phyloP scores from a whole-genome alignment of 2,888 invertebrate genomes.

The Drosophila barbarae region DNA sequence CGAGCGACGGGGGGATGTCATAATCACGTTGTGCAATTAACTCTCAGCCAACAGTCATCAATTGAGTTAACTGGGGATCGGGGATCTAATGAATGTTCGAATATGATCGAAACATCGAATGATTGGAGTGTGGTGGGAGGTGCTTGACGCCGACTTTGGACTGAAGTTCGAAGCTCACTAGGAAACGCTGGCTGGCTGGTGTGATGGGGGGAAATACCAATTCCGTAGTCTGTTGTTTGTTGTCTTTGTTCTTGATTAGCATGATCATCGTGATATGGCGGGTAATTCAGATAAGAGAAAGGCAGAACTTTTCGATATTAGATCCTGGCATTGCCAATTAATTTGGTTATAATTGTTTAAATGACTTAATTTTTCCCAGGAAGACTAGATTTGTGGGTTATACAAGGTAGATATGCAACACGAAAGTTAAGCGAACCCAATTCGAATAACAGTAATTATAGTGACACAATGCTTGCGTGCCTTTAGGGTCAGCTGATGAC shows the following conservation, averaged over 20 bases:
- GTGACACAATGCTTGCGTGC: constrained; percentile 45
- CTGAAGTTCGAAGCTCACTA: constrained; percentile 18
- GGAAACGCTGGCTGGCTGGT: constrained; percentile 7
- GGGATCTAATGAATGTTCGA: constrained; percentile 30
- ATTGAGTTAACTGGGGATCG: constrained; percentile 22
- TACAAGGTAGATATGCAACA: constrained; percentile 37
- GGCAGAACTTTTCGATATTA: constrained; percentile 4
- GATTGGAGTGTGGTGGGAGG: constrained; percentile 31
- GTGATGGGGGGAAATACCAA: constrained; percentile 28
- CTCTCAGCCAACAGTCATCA: constrained; percentile 24
- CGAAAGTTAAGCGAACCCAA: constrained; percentile 31
- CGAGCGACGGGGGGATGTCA: constrained; percentile 9
- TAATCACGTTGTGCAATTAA: constrained; percentile 46
- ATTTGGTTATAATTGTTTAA: constrained; percentile 50
- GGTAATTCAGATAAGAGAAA: constrained; percentile 17
- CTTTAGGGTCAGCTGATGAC: constrained; percentile 26
- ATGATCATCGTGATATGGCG: constrained; percentile 16
- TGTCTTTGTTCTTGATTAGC: constrained; percentile 24
- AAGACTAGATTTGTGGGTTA: constrained; percentile 29
- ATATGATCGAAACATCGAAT: constrained; percentile 20
- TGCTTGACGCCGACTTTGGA: constrained; percentile 1
- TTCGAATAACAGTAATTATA: constrained; percentile 40
- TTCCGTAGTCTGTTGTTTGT: constrained; percentile 1
- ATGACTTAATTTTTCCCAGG: constrained; percentile 31
- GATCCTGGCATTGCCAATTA: constrained; percentile 45